Percentiles rank a stretch among this genome's conserved stretches.
Evolutionary conservation across 2,113 vertebrate genomes (phyloP).

Genomic region (Leptodactylus fuscus): DNA sequence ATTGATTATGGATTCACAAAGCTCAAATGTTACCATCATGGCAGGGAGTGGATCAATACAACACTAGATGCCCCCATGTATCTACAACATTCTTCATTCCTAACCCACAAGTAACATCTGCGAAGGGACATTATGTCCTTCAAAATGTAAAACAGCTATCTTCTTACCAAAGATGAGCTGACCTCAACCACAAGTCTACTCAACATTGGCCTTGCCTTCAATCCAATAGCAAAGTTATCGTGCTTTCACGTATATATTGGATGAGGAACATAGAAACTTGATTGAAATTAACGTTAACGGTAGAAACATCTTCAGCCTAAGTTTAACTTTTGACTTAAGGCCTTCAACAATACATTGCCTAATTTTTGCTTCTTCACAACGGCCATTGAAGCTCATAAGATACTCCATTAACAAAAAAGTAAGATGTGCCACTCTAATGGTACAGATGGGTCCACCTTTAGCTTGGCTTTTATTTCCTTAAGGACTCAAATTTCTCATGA

Average conservation of each 20-base stretch:
- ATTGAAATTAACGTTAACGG: too few relatives aligned
- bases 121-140: not conserved
- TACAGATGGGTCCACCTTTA: not conserved
- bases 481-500: too few relatives aligned
- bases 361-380: too few relatives aligned
- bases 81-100: not conserved
- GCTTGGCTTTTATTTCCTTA: too few relatives aligned
- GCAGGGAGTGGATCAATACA: not conserved
- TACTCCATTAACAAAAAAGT: slow-evolving; percentile 7
- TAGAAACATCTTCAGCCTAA: not conserved
- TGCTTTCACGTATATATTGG: not conserved
- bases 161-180: not conserved
- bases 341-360: too few relatives aligned
- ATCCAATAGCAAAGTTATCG: not conserved
- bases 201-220: not conserved
- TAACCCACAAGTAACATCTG: not conserved
- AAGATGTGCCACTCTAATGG: not conserved
- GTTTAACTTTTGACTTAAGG: not conserved
- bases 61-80: not conserved
- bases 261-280: not conserved
- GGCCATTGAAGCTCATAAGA: not conserved
- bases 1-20: not conserved
- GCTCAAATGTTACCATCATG: not conserved
- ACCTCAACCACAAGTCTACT: not conserved
- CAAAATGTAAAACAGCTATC: not conserved